A percentile compares a stretch with the other conserved stretches of the same genome.
Evolutionary conservation across 1,140 invertebrate genomes (phyloP).

Genomic region (Ips typographus): DNA sequence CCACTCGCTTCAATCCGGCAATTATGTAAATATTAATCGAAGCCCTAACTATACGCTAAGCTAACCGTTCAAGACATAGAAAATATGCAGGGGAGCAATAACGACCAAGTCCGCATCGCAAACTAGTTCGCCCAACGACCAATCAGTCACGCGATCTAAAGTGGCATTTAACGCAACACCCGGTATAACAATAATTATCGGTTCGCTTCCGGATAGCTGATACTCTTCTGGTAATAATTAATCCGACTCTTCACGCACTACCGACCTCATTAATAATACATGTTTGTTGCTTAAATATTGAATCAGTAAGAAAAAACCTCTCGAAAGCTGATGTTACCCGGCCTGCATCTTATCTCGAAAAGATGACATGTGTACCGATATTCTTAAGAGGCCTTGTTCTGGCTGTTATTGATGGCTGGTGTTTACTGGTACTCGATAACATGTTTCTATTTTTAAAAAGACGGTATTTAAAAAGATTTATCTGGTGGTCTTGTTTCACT

Average conservation of each 20-base stretch:
- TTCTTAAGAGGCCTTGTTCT: constrained; percentile 24
- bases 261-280: constrained; percentile 22
- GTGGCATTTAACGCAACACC: constrained; percentile 4
- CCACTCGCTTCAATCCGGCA: no score
- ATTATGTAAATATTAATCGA: no score
- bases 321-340: constrained; percentile 13
- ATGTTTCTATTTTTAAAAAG: neutral
- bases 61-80: no score
- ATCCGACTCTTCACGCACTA: constrained; percentile 24
- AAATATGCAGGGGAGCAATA: no score
- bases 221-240: constrained; percentile 12
- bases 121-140: neutral
- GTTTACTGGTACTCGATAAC: constrained; percentile 16
- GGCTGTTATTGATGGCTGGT: constrained; percentile 18
- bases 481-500: no score
- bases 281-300: constrained; percentile 25
- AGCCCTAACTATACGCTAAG: no score
- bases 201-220: constrained; percentile 11
- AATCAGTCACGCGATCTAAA: neutral
- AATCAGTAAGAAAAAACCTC: constrained; percentile 10
- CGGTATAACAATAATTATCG: constrained; percentile 1
- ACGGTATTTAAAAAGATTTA: no score
- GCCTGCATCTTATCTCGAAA: constrained; percentile 23
- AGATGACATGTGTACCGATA: constrained; percentile 25
- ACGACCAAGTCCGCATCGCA: no score